These are phyloP conservation scores for Neosilurus hyrtlii DNA, from an alignment of 2,797 vertebrate species.

Conservation along the genomic window DNA sequence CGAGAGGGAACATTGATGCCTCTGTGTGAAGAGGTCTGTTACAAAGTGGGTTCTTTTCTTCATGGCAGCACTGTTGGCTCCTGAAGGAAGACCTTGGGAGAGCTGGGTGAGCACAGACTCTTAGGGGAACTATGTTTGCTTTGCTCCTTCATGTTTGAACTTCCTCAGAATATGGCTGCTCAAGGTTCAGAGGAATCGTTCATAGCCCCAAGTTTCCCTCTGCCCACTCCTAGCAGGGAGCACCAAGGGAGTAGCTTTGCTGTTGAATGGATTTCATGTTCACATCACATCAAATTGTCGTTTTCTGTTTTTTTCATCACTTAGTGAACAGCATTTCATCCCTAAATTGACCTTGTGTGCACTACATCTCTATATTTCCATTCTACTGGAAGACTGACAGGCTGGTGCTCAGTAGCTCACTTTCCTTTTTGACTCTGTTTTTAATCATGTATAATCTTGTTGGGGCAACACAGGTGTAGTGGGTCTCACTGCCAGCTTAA, in stretches of 20 bases:
- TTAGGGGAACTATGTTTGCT: not conserved
- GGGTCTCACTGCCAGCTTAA: not conserved
- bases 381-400: constrained; percentile 6
- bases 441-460: not conserved
- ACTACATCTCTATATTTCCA: not conserved
- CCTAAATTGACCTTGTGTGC: constrained; percentile 2
- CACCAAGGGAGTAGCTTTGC: constrained; percentile 11
- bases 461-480: not conserved
- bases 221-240: not conserved
- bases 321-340: constrained; percentile 13
- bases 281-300: constrained; percentile 22
- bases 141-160: constrained; percentile 8
- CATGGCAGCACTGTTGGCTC: constrained; percentile 6
- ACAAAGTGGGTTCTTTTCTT: constrained; percentile 36
- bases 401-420: not conserved
- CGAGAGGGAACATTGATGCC: constrained; percentile 39
- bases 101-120: constrained; percentile 1
- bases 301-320: constrained; percentile 17
- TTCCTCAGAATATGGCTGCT: constrained; percentile 19
- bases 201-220: constrained; percentile 21
- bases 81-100: constrained; percentile 34
- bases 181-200: constrained; percentile 30
- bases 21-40: constrained; percentile 43
- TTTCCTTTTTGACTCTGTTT: not conserved
- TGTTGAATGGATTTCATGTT: constrained; percentile 32